phyloP scores from a whole-genome alignment of 1,140 invertebrate genomes.

The Protaetia brevitarsis region DNA sequence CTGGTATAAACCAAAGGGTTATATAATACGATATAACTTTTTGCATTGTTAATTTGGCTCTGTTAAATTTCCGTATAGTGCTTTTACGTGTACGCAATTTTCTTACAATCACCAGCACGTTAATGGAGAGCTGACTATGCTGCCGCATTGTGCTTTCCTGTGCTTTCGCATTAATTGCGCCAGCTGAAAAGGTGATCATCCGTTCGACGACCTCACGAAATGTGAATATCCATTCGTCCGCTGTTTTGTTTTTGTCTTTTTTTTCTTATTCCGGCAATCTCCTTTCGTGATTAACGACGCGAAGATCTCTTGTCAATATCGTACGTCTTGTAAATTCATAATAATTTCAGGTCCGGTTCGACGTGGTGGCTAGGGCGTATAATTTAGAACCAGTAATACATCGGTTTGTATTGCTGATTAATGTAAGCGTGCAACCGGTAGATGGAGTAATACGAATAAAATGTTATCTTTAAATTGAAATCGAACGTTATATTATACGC shows the following conservation, averaged over 20 bases:
- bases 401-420: neutral
- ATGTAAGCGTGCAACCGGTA: neutral
- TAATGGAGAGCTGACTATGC: neutral
- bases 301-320: conserved; percentile 14
- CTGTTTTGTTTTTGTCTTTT: too few species aligned
- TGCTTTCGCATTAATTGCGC: conserved; percentile 14
- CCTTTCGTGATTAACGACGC: neutral
- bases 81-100: conserved; percentile 15
- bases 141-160: conserved; percentile 4
- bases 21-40: too few species aligned
- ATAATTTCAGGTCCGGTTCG: neutral
- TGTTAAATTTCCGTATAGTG: neutral
- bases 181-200: conserved; percentile 13
- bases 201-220: neutral
- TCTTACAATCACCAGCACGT: neutral
- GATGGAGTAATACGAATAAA: neutral
- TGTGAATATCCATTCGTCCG: conserved; percentile 13
- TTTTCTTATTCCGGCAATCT: neutral
- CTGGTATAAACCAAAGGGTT: too few species aligned
- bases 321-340: neutral
- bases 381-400: neutral
- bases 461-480: conserved; percentile 17
- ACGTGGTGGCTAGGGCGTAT: neutral
- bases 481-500: neutral
- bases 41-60: neutral